Evolutionary conservation across 2,888 invertebrate species (phyloP).

Genomic region (Lamproptera curius): DNA sequence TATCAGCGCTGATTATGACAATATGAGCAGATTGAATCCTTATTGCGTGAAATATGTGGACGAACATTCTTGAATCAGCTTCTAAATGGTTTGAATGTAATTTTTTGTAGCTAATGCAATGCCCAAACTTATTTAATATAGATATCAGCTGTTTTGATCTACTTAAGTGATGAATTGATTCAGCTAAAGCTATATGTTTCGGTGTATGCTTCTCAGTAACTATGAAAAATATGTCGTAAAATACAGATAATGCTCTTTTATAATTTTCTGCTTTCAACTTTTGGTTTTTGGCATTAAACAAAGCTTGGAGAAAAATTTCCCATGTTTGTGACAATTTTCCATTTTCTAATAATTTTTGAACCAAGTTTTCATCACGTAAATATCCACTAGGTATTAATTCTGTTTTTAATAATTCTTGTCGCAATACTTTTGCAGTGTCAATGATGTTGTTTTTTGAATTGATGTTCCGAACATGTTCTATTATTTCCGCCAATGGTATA

Average conservation of each 20-base stretch:
- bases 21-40: conserved; percentile 28
- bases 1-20: conserved; percentile 28
- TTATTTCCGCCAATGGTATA: conserved; percentile 23
- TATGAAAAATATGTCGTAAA: conserved; percentile 18
- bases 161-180: conserved; percentile 20
- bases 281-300: conserved; percentile 23
- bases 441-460: conserved; percentile 7
- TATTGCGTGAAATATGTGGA: too few species aligned
- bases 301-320: conserved; percentile 27
- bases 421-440: conserved; percentile 16
- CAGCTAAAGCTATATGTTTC: conserved; percentile 20
- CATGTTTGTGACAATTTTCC: conserved; percentile 16
- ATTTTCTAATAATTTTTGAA: conserved; percentile 19
- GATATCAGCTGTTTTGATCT: conserved; percentile 17
- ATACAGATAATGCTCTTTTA: conserved; percentile 25
- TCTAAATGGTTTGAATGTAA: neutral
- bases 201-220: conserved; percentile 19
- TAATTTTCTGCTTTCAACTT: conserved; percentile 24
- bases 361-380: conserved; percentile 26
- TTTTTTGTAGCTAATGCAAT: neutral
- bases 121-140: neutral
- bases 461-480: conserved; percentile 4
- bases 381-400: conserved; percentile 21
- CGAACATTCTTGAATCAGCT: conserved; percentile 22
- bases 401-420: conserved; percentile 26